Evolutionary conservation across 2,113 vertebrate species (phyloP), one percentile per base, ranked within the genome.

Genomic region (Paracanthobrama guichenoti): DNA sequence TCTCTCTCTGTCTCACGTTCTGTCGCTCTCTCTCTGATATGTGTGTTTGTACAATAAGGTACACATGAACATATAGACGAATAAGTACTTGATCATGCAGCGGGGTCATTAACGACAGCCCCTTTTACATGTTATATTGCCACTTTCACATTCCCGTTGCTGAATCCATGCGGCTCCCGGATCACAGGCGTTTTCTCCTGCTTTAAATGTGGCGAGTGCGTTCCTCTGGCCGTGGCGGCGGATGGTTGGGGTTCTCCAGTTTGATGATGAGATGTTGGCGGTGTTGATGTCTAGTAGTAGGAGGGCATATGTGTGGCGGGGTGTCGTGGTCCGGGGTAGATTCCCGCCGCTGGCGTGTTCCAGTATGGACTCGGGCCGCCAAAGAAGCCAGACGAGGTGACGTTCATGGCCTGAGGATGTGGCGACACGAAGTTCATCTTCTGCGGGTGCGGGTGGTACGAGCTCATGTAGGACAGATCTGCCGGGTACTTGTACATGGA

Each of bases 381-480:
- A 0, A 97, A 97, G 81, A 97, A 96, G 85, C 95, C 95, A 87
- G 96, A 96, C 0, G 96, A 96, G 0, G 95, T 94, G 60, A 97
- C 96, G 0, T 95, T 96, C 83, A 97, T 84, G 62, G 95, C 92
- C 0, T 95, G 95, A 9, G 96, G 93, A 78, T 96, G 96, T 4
- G 96, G 94, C 1, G 95, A 92, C 73, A 96, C 94, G 82, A 96
- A 96, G 96, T 96, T 97, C 95, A 97, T 96, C 94, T 97, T 97
- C 93, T 96, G 96, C 0, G 95, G 85, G 3, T 97, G 96, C 0
- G 95, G 85, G 3, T 97, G 96, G 39, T 97, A 97, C 77, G 96
- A 95, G 89, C 95, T 94, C 94, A 96, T 93, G 90, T 97, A 96
- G 16, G 96, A 94, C 67, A 97, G 94, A 84, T 97, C 96, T 18